Evolutionary conservation across 2,888 invertebrate species (phyloP).

Genomic region (Caenorhabditis plicata): DNA sequence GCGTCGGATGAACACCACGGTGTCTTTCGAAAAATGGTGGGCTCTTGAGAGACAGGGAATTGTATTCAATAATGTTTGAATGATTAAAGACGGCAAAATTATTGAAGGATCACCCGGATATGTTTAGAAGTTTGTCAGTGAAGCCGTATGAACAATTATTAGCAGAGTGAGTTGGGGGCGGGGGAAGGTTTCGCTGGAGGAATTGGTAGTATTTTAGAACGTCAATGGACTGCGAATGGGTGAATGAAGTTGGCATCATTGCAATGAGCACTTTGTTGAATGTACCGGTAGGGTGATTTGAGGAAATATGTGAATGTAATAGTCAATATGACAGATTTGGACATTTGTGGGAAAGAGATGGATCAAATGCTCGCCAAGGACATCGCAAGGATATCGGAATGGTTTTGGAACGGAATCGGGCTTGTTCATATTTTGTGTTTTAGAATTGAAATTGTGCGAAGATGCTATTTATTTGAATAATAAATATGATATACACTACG

Average conservation of each 20-base stretch:
- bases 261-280: not conserved
- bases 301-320: too few relatives aligned
- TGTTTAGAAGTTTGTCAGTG: not conserved
- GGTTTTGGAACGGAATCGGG: too few relatives aligned
- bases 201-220: not conserved
- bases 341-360: too few relatives aligned
- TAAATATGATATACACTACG: not conserved
- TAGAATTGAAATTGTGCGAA: not conserved
- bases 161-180: too few relatives aligned
- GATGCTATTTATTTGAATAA: not conserved
- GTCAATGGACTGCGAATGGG: constrained; percentile 1
- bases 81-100: too few relatives aligned
- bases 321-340: too few relatives aligned
- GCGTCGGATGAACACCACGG: not conserved
- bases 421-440: too few relatives aligned
- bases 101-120: not conserved
- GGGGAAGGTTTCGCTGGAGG: too few relatives aligned
- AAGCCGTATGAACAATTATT: too few relatives aligned
- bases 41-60: not conserved
- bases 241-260: constrained; percentile 1
- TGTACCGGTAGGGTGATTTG: too few relatives aligned
- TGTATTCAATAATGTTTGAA: not conserved
- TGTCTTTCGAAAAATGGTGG: not conserved
- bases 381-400: too few relatives aligned
- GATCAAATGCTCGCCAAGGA: too few relatives aligned